phyloP scores from a whole-genome alignment of 2,888 invertebrate species.

The Yponomeuta malinellus region DNA sequence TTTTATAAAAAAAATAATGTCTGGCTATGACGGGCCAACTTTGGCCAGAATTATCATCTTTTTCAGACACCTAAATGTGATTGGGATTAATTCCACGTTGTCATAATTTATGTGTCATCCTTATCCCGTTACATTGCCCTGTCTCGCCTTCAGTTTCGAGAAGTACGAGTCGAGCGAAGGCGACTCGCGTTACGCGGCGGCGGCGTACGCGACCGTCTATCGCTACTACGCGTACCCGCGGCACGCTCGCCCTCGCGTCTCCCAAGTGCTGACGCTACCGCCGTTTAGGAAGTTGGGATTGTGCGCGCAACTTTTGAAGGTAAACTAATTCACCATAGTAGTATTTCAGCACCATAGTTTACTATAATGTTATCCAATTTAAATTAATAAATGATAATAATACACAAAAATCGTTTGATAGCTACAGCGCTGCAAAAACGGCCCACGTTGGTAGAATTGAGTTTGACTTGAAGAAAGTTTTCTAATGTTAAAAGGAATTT shows the following conservation, averaged over 20 bases:
- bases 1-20: too few relatives aligned
- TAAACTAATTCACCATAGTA: conserved; percentile 21
- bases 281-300: conserved; percentile 91
- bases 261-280: conserved; percentile 95
- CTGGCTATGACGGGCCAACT: too few relatives aligned
- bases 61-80: too few relatives aligned
- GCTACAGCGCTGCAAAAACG: background rate
- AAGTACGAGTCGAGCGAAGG: conserved; percentile 78
- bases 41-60: too few relatives aligned
- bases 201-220: conserved; percentile 94
- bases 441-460: too few relatives aligned
- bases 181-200: conserved; percentile 80
- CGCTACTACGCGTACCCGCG: conserved; percentile 96
- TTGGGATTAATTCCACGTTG: background rate
- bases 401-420: too few relatives aligned
- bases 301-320: conserved; percentile 84
- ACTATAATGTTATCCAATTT: too few relatives aligned
- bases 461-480: too few relatives aligned
- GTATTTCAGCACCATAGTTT: too few relatives aligned
- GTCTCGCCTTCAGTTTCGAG: conserved; percentile 77
- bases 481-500: too few relatives aligned
- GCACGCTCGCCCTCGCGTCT: conserved; percentile 90
- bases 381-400: too few relatives aligned
- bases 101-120: background rate
- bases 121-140: background rate